These are phyloP conservation scores for Pipa parva DNA, from an alignment of 2,113 vertebrate genomes.

Conservation along the genomic window DNA sequence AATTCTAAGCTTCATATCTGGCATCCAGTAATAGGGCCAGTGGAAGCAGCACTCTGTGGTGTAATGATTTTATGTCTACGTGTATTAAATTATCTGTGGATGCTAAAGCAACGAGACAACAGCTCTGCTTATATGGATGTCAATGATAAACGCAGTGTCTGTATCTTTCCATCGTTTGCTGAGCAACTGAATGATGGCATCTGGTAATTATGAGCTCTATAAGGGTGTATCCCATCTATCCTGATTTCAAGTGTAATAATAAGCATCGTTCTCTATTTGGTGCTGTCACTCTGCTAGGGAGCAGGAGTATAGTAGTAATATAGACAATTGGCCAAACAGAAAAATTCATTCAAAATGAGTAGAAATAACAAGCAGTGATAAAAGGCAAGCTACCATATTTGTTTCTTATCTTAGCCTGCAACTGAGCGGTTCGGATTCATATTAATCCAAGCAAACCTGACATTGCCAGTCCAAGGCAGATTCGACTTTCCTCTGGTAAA, in stretches of 20 bases:
- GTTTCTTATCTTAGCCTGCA: no score
- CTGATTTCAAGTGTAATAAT: conserved; percentile 5
- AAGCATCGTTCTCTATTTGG: background rate
- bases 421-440: no score
- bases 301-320: background rate
- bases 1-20: background rate
- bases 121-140: conserved; percentile 26
- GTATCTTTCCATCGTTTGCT: conserved; percentile 20
- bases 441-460: no score
- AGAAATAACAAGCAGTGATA: background rate
- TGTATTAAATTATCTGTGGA: conserved; percentile 36
- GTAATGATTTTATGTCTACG: conserved; percentile 38
- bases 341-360: no score
- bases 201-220: conserved; percentile 16
- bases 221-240: background rate
- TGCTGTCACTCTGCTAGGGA: conserved; percentile 1
- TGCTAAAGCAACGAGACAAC: conserved; percentile 28
- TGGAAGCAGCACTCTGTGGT: conserved; percentile 4
- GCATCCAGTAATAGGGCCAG: conserved; percentile 9
- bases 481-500: no score
- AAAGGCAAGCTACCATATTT: no score
- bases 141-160: conserved; percentile 27
- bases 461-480: no score
- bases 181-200: background rate
- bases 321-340: background rate